Evolutionary conservation across 1,140 invertebrate species (phyloP), one percentile per base, ranked within the genome.

Genomic region (Globodera ellingtonae): DNA sequence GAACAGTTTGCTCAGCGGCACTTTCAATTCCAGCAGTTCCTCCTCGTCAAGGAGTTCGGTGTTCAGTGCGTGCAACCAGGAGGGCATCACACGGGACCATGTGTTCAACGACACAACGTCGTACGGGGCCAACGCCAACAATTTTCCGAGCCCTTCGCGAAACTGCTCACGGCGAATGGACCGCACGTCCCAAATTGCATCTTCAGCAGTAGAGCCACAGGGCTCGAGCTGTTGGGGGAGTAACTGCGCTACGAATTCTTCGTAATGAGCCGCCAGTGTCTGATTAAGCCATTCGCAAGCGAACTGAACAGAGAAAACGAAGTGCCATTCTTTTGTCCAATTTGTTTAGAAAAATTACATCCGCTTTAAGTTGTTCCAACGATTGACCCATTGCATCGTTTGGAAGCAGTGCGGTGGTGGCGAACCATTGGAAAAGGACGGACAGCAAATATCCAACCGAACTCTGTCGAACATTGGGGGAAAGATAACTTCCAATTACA

Each of bases 341-440:
- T 77, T 56, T 82, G 0, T 74, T 67, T 5, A 48, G 15, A 50
- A 67, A 72, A 13, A 44, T 77, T 77, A 90, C 89, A 80, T 96
- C 94, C 18, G 93, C 93, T 90, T 97, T 98, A n/a, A 97, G 89
- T 89, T 94, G 93, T 90, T 97, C 95, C 75, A 97, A 92, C 13
- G 94, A 93, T 88, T 93, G 94, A 85, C 95, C 95, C 82, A 87
- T 81, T 90, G 91, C 89, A 95, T 95, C 95, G 91, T 97, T 95
- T 89, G 95, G 96, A 21, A 96, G 93, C 90, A 95, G 96, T 9
- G 95, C 95, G 52, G 96, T 98, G 80, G 96, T 94, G 91, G 98
- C 94, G 91, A 98, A 99, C 97, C 97, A 99, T 90, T 98, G 95
- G 91, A 98, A 98, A 76, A 99, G 92, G 92, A 97, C 96, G 76